Percentiles rank a stretch among this genome's conserved stretches.
Evolutionary conservation across 1,140 invertebrate species (phyloP).

Genomic region (Pseudobourletiella spinata): DNA sequence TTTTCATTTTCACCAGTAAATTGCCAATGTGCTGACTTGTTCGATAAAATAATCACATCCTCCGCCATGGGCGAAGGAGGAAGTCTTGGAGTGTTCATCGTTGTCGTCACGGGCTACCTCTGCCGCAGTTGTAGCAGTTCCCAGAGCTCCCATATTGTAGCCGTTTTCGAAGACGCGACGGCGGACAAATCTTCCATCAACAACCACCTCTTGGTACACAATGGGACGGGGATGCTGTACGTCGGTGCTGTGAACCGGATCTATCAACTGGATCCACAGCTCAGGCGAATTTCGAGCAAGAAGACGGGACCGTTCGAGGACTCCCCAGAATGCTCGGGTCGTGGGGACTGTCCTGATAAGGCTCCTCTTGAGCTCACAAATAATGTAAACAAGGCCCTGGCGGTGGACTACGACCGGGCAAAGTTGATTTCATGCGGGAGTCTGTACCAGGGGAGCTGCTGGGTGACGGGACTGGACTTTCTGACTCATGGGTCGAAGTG

Average conservation of each 20-base stretch:
- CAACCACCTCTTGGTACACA: slow-evolving; percentile 85
- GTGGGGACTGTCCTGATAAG: slow-evolving; percentile 61
- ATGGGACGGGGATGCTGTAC: slow-evolving; percentile 82
- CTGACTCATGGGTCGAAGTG: slow-evolving; percentile 24
- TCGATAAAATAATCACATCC: slow-evolving; percentile 3
- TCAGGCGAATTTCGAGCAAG: slow-evolving; percentile 65
- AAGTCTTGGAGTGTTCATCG: slow-evolving; percentile 3
- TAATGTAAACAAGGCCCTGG: slow-evolving; percentile 90
- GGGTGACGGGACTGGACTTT: slow-evolving; percentile 31
- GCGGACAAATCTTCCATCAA: slow-evolving; percentile 24
- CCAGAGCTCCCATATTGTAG: slow-evolving; percentile 27
- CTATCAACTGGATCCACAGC: slow-evolving; percentile 80
- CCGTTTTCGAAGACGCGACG: slow-evolving; percentile 26
- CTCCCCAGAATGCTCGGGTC: slow-evolving; percentile 77
- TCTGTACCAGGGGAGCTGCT: slow-evolving; percentile 52
- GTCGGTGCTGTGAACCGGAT: slow-evolving; percentile 88
- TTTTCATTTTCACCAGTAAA: too few species aligned
- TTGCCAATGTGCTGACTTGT: slow-evolving; percentile 15
- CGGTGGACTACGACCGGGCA: slow-evolving; percentile 84
- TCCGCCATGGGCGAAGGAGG: slow-evolving; percentile 12
- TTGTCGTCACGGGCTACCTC: slow-evolving; percentile 9
- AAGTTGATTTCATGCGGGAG: slow-evolving; percentile 88
- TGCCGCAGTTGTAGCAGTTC: neutral
- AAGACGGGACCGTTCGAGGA: slow-evolving; percentile 84
- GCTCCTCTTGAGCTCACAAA: slow-evolving; percentile 63